Evolutionary conservation across 2,113 vertebrate genomes (phyloP).

Genomic region (Oncorhynchus keta): DNA sequence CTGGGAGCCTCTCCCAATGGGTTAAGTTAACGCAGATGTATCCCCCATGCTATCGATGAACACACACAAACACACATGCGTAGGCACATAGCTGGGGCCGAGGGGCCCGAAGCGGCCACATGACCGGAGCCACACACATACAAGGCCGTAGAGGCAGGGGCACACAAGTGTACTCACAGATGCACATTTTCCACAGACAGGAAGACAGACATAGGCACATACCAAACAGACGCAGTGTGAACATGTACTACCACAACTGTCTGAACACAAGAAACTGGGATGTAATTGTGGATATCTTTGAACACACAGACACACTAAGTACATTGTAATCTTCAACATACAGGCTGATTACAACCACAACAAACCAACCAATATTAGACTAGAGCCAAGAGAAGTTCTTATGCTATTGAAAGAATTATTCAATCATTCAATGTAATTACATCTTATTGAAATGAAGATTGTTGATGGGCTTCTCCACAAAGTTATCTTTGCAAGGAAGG

Average conservation of each 20-base stretch:
- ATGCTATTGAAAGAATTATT: slow-evolving; percentile 35
- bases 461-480: slow-evolving; percentile 28
- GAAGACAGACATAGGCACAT: slow-evolving; percentile 26
- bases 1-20: slow-evolving; percentile 83
- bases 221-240: slow-evolving; percentile 47
- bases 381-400: slow-evolving; percentile 17
- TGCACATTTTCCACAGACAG: slow-evolving; percentile 50
- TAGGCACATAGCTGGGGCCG: not conserved
- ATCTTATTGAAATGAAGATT: slow-evolving; percentile 23
- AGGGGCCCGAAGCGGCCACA: not conserved
- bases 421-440: slow-evolving; percentile 44
- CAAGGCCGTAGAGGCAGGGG: not conserved
- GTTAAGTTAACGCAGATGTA: slow-evolving; percentile 82
- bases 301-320: not conserved
- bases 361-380: slow-evolving; percentile 16
- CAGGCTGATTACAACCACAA: not conserved
- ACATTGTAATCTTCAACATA: not conserved
- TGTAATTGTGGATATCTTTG: not conserved
- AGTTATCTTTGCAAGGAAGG: slow-evolving; percentile 15
- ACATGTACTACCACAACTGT: not conserved
- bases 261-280: not conserved
- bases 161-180: slow-evolving; percentile 31
- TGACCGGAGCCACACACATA: slow-evolving; percentile 10
- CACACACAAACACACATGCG: slow-evolving; percentile 59
- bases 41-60: slow-evolving; percentile 51